phyloP scores from a whole-genome alignment of 2,888 invertebrate genomes.

The Coelogynopora nodosa region DNA sequence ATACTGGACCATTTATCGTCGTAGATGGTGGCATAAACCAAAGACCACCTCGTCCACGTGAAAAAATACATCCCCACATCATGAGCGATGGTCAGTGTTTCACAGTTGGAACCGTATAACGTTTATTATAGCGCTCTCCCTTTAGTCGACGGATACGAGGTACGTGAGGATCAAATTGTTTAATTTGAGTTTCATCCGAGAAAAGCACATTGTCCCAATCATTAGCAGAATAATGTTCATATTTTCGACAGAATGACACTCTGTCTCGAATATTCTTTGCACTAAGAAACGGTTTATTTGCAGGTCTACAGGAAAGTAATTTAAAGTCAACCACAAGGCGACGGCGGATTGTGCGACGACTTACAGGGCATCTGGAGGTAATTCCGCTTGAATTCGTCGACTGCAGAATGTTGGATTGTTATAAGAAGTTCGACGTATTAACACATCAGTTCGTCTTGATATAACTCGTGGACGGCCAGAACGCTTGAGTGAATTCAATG shows the following conservation, averaged over 20 bases:
- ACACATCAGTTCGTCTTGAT: not conserved
- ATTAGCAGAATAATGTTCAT: not conserved
- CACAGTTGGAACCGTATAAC: slow-evolving; percentile 1
- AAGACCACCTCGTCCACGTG: not conserved
- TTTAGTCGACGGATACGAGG: not conserved
- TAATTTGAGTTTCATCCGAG: slow-evolving; percentile 8
- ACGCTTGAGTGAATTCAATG: not conserved
- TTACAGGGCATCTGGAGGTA: not conserved
- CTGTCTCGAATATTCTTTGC: not conserved
- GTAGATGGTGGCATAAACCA: not conserved
- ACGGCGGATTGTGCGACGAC: not conserved
- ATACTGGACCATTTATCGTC: slow-evolving; percentile 6
- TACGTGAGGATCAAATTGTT: not conserved
- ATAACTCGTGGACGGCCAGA: not conserved
- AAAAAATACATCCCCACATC: slow-evolving; percentile 1
- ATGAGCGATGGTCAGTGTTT: not conserved
- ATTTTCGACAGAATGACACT: slow-evolving; percentile 18
- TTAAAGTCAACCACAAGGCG: not conserved
- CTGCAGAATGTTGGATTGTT: not conserved
- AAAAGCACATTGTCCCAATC: slow-evolving; percentile 25
- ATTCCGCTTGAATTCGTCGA: not conserved
- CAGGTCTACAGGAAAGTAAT: not conserved
- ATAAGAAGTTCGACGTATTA: not conserved
- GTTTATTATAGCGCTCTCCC: not conserved
- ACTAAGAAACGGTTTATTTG: not conserved